Evolutionary conservation across 2,888 invertebrate genomes (phyloP), one percentile per base, ranked within the genome.

Genomic region (Apotomis turbidana): DNA sequence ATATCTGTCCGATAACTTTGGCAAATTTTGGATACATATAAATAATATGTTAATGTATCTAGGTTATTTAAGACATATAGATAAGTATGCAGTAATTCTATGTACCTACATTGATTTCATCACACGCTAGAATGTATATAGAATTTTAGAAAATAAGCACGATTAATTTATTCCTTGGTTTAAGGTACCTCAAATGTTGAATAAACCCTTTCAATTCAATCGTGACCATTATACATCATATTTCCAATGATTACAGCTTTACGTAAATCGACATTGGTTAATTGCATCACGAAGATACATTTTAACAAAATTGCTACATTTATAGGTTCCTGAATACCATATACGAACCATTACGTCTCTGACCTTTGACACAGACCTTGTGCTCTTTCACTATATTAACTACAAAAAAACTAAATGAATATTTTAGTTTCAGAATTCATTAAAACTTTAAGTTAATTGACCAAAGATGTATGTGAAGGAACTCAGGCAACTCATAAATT

Each of bases 321-420:
- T 63, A 44, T 59, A 63, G 71, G 71, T 60, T 71, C 46, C 9
- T 62, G 67, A 62, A 61, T 71, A 57, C 57, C 58, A 57, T 63
- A 54, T 63, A 68, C 52, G 58, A 44, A 52, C 55, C 52, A 68
- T 58, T 59, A 41, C 13, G 44, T n/a, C 55, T 27, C 15, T 72
- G 72, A 68, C 51, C 72, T 72, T 59, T 72, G 63, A 63, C 63
- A 63, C 44, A 36, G 44, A 58, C 71, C 71, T 68, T 72, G 62
- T 68, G 57, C 61, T 67, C 61, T 67, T 67, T 57, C 10, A 67
- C 62, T 58, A 36, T 57, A 61, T n/a, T 38, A 57, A 70, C 8
- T 49, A 57, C 49, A 12, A 51, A 58, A 61, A 54, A 15, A 15
- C 8, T 38, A 66, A 49, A n/a, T 27, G 52, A 46, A 60, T 54